Evolutionary conservation across 1,140 invertebrate species (phyloP), one percentile per base, ranked within the genome.

Genomic region (Dryas iulia): DNA sequence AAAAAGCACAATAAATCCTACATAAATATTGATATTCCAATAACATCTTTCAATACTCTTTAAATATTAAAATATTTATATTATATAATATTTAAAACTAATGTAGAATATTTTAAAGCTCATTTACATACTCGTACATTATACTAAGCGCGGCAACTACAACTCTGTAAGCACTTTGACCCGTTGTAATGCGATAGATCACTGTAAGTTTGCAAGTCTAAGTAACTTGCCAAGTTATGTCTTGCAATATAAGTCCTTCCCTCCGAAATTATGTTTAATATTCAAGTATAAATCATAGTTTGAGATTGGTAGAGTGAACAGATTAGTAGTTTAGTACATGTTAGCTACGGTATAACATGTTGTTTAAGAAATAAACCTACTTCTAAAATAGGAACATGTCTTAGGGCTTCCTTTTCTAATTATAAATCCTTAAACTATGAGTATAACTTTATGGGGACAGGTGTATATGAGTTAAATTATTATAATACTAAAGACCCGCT

Each of bases 161-260:
- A 68, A 56, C 28, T 39, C 52, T 30, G 35, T 52, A 57, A 53
- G 52, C 31, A 23, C 66, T 53, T 59, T 62, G 66, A 69, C 66
- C 59, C 59, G 8, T 63, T 59, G 59, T 56, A 62, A 69, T 56
- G 26, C 26, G 52, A 63, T 69, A 69, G 66, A 69, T 62, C 66
- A 69, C 52, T 69, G 24, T 69, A 59, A 67, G 21, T 68, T 68
- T 61, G 66, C 66, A 68, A 68, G 66, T 63, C 31, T 56, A 68
- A 68, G 59, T 63, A 63, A 69, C 61, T 62, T 63, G 59, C 30
- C 28, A 52, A 60, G 47, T 54, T 60, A 63, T 62, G 56, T 68
- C 58, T 61, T 54, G 59, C 59, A 62, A 58, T 31, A 30, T 60
- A 54, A 10, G 53, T 21, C 58, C 39, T 67, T 52, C 18, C 60